A percentile compares a stretch with the other conserved stretches of the same genome.
Conservation (phyloP, 2,888 invertebrate species). For the Drepana falcataria region DNA sequence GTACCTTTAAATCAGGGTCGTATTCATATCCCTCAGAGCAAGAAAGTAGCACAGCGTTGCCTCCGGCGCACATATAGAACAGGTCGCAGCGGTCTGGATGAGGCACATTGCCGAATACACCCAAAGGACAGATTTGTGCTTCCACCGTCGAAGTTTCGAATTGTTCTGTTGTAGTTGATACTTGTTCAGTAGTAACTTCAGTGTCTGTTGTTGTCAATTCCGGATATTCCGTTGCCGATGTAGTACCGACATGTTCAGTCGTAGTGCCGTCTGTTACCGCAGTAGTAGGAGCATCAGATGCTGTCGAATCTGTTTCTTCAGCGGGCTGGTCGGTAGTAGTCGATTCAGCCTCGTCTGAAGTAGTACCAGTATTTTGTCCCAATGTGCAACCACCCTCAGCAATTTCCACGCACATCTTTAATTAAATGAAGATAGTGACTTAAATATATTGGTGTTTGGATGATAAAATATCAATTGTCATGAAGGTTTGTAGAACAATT, state of each 20-base stretch:
- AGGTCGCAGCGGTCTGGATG: slow-evolving; percentile 14
- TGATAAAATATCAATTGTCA: too few species aligned
- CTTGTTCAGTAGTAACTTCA: neutral
- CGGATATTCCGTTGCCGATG: slow-evolving; percentile 1
- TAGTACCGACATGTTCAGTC: slow-evolving; percentile 7
- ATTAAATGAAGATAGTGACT: slow-evolving; percentile 8
- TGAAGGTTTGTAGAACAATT: too few species aligned
- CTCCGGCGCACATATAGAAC: slow-evolving; percentile 21
- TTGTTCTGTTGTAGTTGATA: neutral
- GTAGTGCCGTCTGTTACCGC: slow-evolving; percentile 7
- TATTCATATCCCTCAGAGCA: slow-evolving; percentile 23
- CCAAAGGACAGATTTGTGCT: neutral
- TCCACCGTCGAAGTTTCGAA: neutral
- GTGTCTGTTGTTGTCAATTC: neutral
- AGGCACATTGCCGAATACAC: slow-evolving; percentile 12
- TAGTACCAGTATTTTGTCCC: neutral
- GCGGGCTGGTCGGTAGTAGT: slow-evolving; percentile 1
- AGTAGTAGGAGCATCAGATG: slow-evolving; percentile 6
- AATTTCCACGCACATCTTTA: slow-evolving; percentile 17
- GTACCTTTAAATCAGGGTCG: slow-evolving; percentile 3
- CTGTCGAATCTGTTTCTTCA: slow-evolving; percentile 1
- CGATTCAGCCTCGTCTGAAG: neutral
- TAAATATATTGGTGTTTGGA: too few species aligned
- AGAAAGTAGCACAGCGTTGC: slow-evolving; percentile 14
- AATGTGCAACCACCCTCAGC: slow-evolving; percentile 22